A percentile compares a stretch with the other conserved stretches of the same genome.
These are phyloP conservation scores for Conger conger DNA, from an alignment of 2,113 vertebrate species.

Conservation along the genomic window DNA sequence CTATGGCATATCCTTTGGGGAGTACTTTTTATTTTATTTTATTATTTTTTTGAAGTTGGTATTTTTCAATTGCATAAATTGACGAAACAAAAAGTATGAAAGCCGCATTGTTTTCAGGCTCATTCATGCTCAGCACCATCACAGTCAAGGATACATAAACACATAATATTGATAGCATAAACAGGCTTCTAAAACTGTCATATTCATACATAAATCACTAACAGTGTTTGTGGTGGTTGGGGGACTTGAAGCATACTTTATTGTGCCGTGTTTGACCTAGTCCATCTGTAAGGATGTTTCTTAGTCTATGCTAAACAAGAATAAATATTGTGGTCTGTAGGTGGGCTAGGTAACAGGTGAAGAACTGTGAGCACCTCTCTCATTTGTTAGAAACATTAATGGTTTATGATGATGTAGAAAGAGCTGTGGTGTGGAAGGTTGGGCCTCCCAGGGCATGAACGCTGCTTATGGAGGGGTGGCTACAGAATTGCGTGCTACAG, in stretches of 20 bases:
- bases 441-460: slow-evolving; percentile 10
- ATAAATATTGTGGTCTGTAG: slow-evolving; percentile 2
- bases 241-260: background rate
- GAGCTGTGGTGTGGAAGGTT: slow-evolving; percentile 21
- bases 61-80: background rate
- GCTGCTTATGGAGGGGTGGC: background rate
- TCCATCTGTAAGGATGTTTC: background rate
- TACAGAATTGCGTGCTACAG: background rate
- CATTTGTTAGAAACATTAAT: slow-evolving; percentile 30
- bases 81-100: background rate
- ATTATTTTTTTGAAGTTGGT: too few species aligned
- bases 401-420: slow-evolving; percentile 29
- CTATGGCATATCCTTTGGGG: background rate
- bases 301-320: background rate
- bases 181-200: background rate
- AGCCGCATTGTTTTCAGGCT: background rate
- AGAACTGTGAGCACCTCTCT: slow-evolving; percentile 8
- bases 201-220: too few species aligned
- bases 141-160: background rate
- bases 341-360: slow-evolving; percentile 15
- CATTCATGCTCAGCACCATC: background rate
- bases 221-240: too few species aligned
- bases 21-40: too few species aligned
- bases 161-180: background rate
- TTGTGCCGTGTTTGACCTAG: background rate